These are phyloP conservation scores for Nipponacmea schrenckii DNA, from an alignment of 2,888 invertebrate genomes.

Conservation along the genomic window DNA sequence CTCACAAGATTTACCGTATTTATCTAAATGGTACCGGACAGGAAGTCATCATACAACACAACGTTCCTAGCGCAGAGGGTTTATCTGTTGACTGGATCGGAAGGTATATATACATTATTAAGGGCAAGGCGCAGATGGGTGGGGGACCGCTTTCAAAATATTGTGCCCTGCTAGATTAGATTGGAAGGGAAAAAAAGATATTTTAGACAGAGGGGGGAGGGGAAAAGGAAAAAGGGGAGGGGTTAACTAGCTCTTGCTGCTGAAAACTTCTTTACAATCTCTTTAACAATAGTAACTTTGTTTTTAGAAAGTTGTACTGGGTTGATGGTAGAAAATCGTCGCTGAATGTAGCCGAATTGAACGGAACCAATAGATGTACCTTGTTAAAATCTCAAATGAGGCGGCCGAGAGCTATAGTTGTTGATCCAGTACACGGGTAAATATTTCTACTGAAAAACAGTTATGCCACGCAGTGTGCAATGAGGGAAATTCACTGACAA, in stretches of 20 bases:
- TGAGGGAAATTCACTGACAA: too few relatives aligned
- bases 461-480: too few relatives aligned
- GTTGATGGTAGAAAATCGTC: slow-evolving; percentile 53
- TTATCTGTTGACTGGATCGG: slow-evolving; percentile 77
- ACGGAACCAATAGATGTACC: slow-evolving; percentile 57
- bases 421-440: slow-evolving; percentile 84
- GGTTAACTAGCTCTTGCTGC: too few relatives aligned
- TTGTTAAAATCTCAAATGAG: slow-evolving; percentile 68
- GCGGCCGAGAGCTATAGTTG: slow-evolving; percentile 93
- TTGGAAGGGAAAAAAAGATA: too few relatives aligned
- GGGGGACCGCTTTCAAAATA: slow-evolving; percentile 51
- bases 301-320: slow-evolving; percentile 63
- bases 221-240: too few relatives aligned
- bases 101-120: slow-evolving; percentile 40
- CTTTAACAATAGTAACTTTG: neutral
- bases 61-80: slow-evolving; percentile 55
- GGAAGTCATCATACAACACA: slow-evolving; percentile 55
- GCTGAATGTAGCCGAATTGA: slow-evolving; percentile 61
- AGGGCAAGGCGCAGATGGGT: slow-evolving; percentile 62
- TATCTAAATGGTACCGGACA: slow-evolving; percentile 64
- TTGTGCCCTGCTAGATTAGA: too few relatives aligned
- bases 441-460: slow-evolving; percentile 12
- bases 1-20: slow-evolving; percentile 56
- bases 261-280: too few relatives aligned
- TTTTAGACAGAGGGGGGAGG: too few relatives aligned